Conservation (phyloP, 2,888 invertebrate species). For the Trissolcus brochymenae region DNA sequence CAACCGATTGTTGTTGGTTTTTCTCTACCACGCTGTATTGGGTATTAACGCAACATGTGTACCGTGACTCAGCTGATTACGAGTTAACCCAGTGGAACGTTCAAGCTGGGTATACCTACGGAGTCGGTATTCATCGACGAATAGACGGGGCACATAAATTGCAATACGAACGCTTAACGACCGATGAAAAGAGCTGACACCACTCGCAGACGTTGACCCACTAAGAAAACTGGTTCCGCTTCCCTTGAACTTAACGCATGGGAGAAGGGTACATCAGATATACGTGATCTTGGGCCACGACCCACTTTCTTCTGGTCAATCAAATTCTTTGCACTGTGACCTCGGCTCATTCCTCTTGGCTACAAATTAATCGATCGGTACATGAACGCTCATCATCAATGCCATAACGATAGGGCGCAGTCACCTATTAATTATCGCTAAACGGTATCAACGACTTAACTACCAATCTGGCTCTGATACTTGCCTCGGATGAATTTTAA, state of each 20-base stretch:
- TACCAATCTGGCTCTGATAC: not conserved
- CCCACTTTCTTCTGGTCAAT: conserved; percentile 72
- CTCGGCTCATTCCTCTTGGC: conserved; percentile 66
- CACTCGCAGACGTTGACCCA: conserved; percentile 73
- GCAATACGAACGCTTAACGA: conserved; percentile 54
- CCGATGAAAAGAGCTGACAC: conserved; percentile 60
- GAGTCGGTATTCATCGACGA: conserved; percentile 40
- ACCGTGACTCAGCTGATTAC: conserved; percentile 50
- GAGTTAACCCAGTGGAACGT: conserved; percentile 40
- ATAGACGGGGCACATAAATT: conserved; percentile 51
- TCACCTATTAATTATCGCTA: conserved; percentile 16
- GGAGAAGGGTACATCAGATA: conserved; percentile 57
- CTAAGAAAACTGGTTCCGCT: conserved; percentile 75
- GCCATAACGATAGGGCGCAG: too few relatives aligned
- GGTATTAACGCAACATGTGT: conserved; percentile 45
- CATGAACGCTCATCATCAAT: conserved; percentile 3
- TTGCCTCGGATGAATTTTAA: not conserved
- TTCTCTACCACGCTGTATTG: not conserved
- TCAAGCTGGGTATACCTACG: conserved; percentile 35
- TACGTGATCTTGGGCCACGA: conserved; percentile 72
- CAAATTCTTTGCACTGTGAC: conserved; percentile 68
- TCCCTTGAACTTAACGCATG: conserved; percentile 66
- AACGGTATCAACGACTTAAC: not conserved
- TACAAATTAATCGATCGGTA: conserved; percentile 21
- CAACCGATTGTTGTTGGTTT: conserved; percentile 17